These are phyloP conservation scores for Xestia ashworthii DNA, from an alignment of 2,888 invertebrate species.

Conservation along the genomic window DNA sequence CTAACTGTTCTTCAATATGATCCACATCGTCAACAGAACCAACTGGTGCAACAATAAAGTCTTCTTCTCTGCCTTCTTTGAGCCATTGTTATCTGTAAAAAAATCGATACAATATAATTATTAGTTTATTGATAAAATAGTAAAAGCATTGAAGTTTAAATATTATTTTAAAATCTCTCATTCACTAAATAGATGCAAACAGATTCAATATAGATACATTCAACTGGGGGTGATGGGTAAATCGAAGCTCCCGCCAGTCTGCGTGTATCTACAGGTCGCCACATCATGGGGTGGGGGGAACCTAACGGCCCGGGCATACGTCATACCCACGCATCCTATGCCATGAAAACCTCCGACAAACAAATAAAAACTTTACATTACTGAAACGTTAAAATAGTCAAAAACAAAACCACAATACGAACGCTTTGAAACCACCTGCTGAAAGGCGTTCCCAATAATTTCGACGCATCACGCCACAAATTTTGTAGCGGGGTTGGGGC, in stretches of 20 bases:
- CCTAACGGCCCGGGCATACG: slow-evolving; percentile 2
- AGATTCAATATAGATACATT: slow-evolving; percentile 45
- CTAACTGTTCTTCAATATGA: slow-evolving; percentile 46
- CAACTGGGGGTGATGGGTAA: slow-evolving; percentile 23
- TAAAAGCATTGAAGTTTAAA: not conserved
- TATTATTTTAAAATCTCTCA: slow-evolving; percentile 9
- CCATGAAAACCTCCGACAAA: slow-evolving; percentile 16
- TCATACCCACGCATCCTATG: slow-evolving; percentile 19
- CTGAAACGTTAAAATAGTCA: slow-evolving; percentile 34
- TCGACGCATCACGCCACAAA: slow-evolving; percentile 22
- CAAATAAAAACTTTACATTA: slow-evolving; percentile 21
- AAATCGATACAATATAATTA: slow-evolving; percentile 4
- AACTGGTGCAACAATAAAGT: slow-evolving; percentile 48
- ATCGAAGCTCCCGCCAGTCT: slow-evolving; percentile 32
- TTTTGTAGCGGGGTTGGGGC: not conserved
- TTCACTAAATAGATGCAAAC: slow-evolving; percentile 30
- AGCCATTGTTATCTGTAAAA: slow-evolving; percentile 57
- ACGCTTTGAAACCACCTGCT: slow-evolving; percentile 27
- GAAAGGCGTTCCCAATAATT: slow-evolving; percentile 38
- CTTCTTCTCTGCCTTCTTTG: slow-evolving; percentile 49
- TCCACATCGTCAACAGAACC: slow-evolving; percentile 44
- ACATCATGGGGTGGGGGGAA: slow-evolving; percentile 26
- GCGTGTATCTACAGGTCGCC: slow-evolving; percentile 52
- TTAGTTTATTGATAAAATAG: not conserved
- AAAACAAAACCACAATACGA: slow-evolving; percentile 46